phyloP scores from a whole-genome alignment of 92 coral and sea anemone species.

The Palythoa grandiflora region DNA sequence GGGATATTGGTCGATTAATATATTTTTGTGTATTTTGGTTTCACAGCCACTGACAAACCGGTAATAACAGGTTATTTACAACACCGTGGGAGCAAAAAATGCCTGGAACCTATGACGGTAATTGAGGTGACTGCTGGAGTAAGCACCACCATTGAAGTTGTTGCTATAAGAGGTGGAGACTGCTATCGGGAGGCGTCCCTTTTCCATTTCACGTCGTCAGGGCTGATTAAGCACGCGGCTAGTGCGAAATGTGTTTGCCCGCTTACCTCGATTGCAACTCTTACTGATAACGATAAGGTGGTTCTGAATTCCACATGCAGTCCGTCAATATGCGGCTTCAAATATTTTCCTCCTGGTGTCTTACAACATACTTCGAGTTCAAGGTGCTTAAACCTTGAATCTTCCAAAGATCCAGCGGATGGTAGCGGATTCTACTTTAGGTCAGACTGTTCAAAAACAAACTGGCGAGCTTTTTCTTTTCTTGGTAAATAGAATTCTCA shows the following conservation, averaged over 20 bases:
- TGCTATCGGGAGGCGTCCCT: conserved; percentile 20
- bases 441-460: not conserved
- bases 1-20: not conserved
- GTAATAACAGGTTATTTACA: conserved; percentile 24
- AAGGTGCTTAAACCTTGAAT: not conserved
- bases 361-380: not conserved
- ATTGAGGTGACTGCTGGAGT: not conserved
- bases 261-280: not conserved
- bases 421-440: not conserved
- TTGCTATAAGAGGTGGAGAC: conserved; percentile 26
- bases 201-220: conserved; percentile 25
- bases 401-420: not conserved
- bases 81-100: conserved; percentile 31
- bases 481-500: not conserved
- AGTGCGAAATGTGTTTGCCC: conserved; percentile 36
- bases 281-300: not conserved
- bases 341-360: not conserved
- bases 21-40: not conserved
- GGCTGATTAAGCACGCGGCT: conserved; percentile 25
- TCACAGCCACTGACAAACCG: conserved; percentile 26
- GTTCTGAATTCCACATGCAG: not conserved
- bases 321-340: not conserved
- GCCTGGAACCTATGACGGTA: not conserved
- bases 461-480: not conserved
- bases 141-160: not conserved